These are phyloP conservation scores for Hoplostethus mediterraneus DNA, from an alignment of 2,797 vertebrate species.

Conservation along the genomic window DNA sequence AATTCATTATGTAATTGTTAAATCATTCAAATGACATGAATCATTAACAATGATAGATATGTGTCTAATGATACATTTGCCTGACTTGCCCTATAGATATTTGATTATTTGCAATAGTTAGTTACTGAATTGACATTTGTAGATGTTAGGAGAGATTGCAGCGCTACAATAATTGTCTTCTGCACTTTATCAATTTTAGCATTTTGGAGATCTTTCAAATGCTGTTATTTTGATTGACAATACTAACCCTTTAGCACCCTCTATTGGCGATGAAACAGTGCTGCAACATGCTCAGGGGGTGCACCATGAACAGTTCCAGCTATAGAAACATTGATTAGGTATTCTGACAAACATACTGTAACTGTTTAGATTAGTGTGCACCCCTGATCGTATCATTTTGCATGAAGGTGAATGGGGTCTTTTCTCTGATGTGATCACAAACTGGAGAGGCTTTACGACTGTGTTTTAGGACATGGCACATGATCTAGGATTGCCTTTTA, in stretches of 20 bases:
- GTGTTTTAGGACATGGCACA: slow-evolving; percentile 27
- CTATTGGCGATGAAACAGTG: slow-evolving; percentile 48
- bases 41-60: slow-evolving; percentile 60
- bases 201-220: slow-evolving; percentile 66
- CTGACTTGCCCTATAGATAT: slow-evolving; percentile 46
- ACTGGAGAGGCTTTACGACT: slow-evolving; percentile 10
- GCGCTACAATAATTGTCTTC: slow-evolving; percentile 54
- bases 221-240: slow-evolving; percentile 64
- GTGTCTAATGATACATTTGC: slow-evolving; percentile 65
- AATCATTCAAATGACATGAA: slow-evolving; percentile 64
- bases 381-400: slow-evolving; percentile 25
- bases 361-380: slow-evolving; percentile 16
- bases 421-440: slow-evolving; percentile 28
- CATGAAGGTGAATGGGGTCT: slow-evolving; percentile 36
- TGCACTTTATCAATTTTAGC: slow-evolving; percentile 81
- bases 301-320: slow-evolving; percentile 34
- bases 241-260: slow-evolving; percentile 52
- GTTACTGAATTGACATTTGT: slow-evolving; percentile 60
- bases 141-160: slow-evolving; percentile 59
- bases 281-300: slow-evolving; percentile 56
- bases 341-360: slow-evolving; percentile 26
- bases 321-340: slow-evolving; percentile 1
- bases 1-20: slow-evolving; percentile 61
- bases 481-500: slow-evolving; percentile 46
- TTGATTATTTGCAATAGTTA: slow-evolving; percentile 66